Percentiles rank a stretch among this genome's conserved stretches.
Evolutionary conservation across 2,888 invertebrate genomes (phyloP).

Genomic region (Portevinia maculata): DNA sequence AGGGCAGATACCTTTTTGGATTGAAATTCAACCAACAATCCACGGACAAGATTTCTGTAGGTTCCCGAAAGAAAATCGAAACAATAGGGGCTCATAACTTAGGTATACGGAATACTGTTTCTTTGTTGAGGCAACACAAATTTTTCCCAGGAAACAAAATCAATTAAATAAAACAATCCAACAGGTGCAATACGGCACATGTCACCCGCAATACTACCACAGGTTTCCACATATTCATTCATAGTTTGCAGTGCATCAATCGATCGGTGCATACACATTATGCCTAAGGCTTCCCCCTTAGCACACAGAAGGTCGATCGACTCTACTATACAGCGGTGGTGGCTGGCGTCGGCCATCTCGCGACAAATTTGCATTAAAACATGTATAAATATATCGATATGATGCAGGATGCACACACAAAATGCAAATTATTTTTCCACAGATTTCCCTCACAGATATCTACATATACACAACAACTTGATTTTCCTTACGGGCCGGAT

Average conservation of each 20-base stretch:
- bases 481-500: constrained; percentile 70
- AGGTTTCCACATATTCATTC: constrained; percentile 50
- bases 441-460: constrained; percentile 65
- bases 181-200: constrained; percentile 55
- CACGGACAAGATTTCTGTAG: too few relatives aligned
- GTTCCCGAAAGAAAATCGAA: background rate
- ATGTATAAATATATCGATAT: constrained; percentile 66
- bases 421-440: constrained; percentile 71
- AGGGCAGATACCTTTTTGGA: too few relatives aligned
- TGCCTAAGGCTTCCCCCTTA: constrained; percentile 3
- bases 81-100: background rate
- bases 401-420: constrained; percentile 72
- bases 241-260: constrained; percentile 59
- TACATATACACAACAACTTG: constrained; percentile 70
- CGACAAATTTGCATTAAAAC: constrained; percentile 73
- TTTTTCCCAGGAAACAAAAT: background rate
- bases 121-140: background rate
- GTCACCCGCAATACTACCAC: constrained; percentile 17
- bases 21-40: too few relatives aligned
- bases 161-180: constrained; percentile 10
- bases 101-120: background rate
- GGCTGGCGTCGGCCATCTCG: constrained; percentile 61
- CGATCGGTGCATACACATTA: too few relatives aligned
- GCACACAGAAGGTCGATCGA: constrained; percentile 39
- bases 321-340: constrained; percentile 10